These are phyloP conservation scores for Ditylenchus dipsaci DNA, from an alignment of 1,140 invertebrate species.

Conservation along the genomic window DNA sequence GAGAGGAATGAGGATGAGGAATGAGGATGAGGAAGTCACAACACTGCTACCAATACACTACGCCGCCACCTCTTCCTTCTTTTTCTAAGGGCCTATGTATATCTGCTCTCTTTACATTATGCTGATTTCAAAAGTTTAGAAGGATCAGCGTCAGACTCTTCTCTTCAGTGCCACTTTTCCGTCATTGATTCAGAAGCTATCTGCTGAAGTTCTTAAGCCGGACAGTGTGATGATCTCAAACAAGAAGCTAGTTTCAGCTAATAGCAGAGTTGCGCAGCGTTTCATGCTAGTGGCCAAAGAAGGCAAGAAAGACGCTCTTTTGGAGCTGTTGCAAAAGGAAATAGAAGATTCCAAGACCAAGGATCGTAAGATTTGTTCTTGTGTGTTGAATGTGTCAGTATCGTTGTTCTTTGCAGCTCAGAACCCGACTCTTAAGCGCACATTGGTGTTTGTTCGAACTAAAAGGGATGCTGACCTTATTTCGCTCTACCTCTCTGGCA, in stretches of 20 bases:
- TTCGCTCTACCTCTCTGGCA: conserved; percentile 67
- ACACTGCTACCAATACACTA: no score
- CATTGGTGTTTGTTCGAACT: conserved; percentile 81
- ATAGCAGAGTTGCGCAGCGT: conserved; percentile 78
- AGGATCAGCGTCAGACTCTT: conserved; percentile 60
- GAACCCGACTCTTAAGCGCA: conserved; percentile 62
- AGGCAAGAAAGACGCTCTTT: conserved; percentile 65
- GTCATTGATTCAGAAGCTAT: conserved; percentile 56
- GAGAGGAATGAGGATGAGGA: no score
- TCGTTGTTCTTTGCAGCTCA: conserved; percentile 19
- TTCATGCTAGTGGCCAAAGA: conserved; percentile 75
- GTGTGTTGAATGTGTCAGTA: background rate
- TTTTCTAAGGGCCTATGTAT: no score
- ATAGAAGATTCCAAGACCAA: conserved; percentile 62
- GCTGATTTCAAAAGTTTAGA: conserved; percentile 41
- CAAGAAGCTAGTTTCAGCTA: conserved; percentile 30
- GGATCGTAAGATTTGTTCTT: conserved; percentile 31
- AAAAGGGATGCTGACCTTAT: conserved; percentile 84
- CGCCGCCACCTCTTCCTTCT: no score
- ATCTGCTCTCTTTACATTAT: no score
- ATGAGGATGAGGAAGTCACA: no score
- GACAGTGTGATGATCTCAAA: conserved; percentile 38
- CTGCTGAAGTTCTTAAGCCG: conserved; percentile 55
- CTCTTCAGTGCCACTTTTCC: conserved; percentile 66
- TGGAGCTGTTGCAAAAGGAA: conserved; percentile 17